Evolutionary conservation across 2,888 invertebrate species (phyloP).

Genomic region (Phortica okadai): DNA sequence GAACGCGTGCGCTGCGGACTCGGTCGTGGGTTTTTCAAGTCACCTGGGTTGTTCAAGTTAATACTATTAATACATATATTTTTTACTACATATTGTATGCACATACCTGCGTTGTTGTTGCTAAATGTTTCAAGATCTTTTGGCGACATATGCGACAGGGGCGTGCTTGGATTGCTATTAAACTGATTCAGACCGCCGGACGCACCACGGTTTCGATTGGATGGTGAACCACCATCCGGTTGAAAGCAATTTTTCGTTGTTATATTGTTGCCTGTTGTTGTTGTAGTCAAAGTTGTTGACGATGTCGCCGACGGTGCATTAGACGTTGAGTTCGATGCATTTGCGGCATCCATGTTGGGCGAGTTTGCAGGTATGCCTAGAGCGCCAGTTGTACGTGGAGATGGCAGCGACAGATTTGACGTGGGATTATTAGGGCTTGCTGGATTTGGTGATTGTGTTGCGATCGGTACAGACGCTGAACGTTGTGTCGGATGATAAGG

Average conservation of each 20-base stretch:
- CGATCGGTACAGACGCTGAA: conserved; percentile 85
- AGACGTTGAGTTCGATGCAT: conserved; percentile 50
- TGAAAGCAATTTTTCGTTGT: conserved; percentile 58
- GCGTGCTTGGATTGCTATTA: conserved; percentile 84
- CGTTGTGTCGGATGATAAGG: conserved; percentile 86
- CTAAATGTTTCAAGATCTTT: conserved; percentile 74
- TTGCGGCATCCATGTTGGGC: conserved; percentile 79
- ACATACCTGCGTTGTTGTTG: conserved; percentile 27
- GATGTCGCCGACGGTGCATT: conserved; percentile 70
- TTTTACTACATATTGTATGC: neutral
- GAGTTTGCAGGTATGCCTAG: conserved; percentile 82
- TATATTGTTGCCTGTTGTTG: conserved; percentile 28
- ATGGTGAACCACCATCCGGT: conserved; percentile 57
- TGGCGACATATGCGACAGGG: conserved; percentile 81
- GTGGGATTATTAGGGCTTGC: conserved; percentile 85
- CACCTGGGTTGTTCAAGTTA: conserved; percentile 53
- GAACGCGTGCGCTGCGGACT: conserved; percentile 73
- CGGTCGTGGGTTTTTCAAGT: conserved; percentile 74
- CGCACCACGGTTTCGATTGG: conserved; percentile 49
- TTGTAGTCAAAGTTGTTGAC: conserved; percentile 33
- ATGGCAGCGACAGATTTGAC: conserved; percentile 84
- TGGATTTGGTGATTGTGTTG: conserved; percentile 85
- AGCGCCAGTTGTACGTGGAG: conserved; percentile 78
- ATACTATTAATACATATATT: neutral
- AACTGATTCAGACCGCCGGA: conserved; percentile 77